Evolutionary conservation across 2,113 vertebrate species (phyloP).

Genomic region (Alligator sinensis): DNA sequence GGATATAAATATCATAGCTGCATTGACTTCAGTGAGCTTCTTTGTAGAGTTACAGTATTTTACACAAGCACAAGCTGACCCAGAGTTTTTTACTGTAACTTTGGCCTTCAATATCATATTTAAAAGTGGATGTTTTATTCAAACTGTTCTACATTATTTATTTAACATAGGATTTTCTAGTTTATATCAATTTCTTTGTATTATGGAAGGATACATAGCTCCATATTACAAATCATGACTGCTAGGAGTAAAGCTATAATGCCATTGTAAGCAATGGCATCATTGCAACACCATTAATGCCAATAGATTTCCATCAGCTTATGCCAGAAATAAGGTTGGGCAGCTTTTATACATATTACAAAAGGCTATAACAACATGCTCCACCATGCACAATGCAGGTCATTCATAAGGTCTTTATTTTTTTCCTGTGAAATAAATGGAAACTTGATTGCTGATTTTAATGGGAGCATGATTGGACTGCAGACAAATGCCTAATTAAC

Average conservation of each 20-base stretch:
- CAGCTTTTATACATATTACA: background rate
- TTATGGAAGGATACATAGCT: background rate
- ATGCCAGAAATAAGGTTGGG: background rate
- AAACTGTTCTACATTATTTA: background rate
- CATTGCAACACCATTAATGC: background rate
- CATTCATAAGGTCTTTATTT: background rate
- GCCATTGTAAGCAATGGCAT: background rate
- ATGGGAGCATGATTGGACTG: background rate
- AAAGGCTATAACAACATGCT: background rate
- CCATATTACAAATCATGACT: background rate
- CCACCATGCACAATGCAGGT: accelerated
- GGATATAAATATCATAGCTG: background rate
- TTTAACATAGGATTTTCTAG: background rate
- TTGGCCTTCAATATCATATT: background rate
- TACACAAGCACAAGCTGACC: background rate
- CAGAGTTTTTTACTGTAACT: background rate
- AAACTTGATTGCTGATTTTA: background rate
- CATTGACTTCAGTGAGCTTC: background rate
- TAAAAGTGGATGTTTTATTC: background rate
- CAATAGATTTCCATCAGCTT: background rate
- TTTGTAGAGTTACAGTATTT: background rate
- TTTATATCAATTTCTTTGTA: background rate
- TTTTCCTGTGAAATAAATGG: background rate
- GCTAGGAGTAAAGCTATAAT: background rate
- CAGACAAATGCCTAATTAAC: background rate